Evolutionary conservation across 64 coral and sea anemone species (phyloP).

Genomic region (Hydrozoanthus tunicans): DNA sequence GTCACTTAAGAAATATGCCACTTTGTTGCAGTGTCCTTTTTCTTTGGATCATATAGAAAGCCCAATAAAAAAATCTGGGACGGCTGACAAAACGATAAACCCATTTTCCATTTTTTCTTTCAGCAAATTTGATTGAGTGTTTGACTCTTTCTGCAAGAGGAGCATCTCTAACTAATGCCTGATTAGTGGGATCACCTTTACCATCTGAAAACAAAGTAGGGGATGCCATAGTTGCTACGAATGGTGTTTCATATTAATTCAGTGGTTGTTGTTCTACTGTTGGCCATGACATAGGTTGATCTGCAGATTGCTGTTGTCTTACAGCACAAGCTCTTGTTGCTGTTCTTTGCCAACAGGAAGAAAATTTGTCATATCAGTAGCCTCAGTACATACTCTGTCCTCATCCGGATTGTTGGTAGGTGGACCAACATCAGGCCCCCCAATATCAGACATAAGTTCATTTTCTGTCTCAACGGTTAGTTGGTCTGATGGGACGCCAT

Average conservation of each 20-base stretch:
- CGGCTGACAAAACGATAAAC: too few species aligned
- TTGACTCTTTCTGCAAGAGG: too few species aligned
- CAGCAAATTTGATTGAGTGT: too few species aligned
- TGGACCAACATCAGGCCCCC: slow-evolving; percentile 1
- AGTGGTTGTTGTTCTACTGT: slow-evolving; percentile 4
- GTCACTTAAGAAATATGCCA: neutral
- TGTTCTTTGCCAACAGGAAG: neutral
- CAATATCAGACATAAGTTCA: neutral
- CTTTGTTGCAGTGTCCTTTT: too few species aligned
- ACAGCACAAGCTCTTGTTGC: slow-evolving; percentile 6
- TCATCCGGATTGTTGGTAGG: neutral
- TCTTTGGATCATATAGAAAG: too few species aligned
- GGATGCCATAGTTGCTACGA: neutral
- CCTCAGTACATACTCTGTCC: neutral
- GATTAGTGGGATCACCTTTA: neutral
- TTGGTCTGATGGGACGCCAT: neutral
- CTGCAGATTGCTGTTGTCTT: neutral
- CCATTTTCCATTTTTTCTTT: too few species aligned
- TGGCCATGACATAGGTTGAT: slow-evolving; percentile 9
- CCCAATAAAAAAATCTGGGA: too few species aligned
- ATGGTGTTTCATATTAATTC: slow-evolving; percentile 5
- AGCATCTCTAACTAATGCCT: too few species aligned
- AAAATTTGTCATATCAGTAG: neutral
- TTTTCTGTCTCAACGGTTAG: neutral
- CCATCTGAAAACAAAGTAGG: neutral